Evolutionary conservation across 1,140 invertebrate species (phyloP), one percentile per base, ranked within the genome.

Genomic region (Ostrea denselamellosa): DNA sequence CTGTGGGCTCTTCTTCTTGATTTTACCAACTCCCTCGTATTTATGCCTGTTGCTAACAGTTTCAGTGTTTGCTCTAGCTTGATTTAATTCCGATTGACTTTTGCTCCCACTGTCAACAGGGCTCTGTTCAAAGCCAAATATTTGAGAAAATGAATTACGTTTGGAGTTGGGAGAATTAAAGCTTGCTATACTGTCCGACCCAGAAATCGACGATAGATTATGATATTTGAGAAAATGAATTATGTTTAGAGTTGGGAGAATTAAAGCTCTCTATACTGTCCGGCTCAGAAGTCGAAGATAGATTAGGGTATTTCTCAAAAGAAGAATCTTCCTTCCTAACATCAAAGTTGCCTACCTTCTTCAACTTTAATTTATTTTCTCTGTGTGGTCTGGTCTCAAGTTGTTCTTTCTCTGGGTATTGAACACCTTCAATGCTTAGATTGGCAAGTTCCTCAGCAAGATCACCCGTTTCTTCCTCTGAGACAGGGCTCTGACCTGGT

Each of bases 1-100:
- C 28, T 54, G 52, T 17, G 68, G 17, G 5, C 71, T 62, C 68
- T 88, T 88, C 62, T 88, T 88, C n/a, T 88, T 88, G 9, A 88
- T 88, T 25, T 58, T 88, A 8, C 68, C 82, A 44, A 83, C 86
- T n/a, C 68, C 86, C 25, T 65, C 62, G 68, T 85, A 85, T 56
- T 25, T 65, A 86, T 88, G 53, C 82, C 56, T 68, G 65, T 62
- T n/a, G 52, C 51, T 83, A 17, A 56, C 58, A 62, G 81, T 51
- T 25, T 12, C 53, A 34, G 82, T 56, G 10, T 10, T 34, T 8
- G 7, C 68, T 0, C 28, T 77, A 25, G 0, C 68, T 28, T 17
- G 28, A 8, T 77, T 77, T 25, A 77, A 14, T 17, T 77, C 68
- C 12, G 68, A 77, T 10, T 77, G 25, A 0, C 9, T 28, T 25